Percentiles rank a stretch among this genome's conserved stretches.
phyloP scores from a whole-genome alignment of 2,113 vertebrate genomes.

The Burhinus oedicnemus region DNA sequence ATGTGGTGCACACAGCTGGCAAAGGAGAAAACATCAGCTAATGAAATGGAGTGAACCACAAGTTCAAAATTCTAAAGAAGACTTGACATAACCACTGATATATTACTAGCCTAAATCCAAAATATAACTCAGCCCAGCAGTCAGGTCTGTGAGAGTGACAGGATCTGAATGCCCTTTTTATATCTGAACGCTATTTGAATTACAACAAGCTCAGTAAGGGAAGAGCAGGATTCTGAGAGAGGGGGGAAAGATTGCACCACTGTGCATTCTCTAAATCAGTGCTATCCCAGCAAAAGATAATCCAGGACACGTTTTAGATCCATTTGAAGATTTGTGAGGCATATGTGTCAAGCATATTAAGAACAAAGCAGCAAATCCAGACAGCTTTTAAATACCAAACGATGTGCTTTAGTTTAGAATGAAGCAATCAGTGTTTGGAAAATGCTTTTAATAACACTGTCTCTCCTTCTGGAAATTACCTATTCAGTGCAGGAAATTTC shows the following conservation, averaged over 20 bases:
- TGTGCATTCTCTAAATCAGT: neutral
- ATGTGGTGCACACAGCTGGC: neutral
- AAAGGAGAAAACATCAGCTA: neutral
- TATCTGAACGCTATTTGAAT: neutral
- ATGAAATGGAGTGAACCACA: neutral
- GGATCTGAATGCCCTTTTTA: neutral
- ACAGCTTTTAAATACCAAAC: constrained; percentile 5
- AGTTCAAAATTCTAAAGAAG: neutral
- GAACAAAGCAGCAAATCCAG: constrained; percentile 4
- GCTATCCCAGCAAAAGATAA: neutral
- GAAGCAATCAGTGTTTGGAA: neutral
- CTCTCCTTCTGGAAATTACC: constrained; percentile 22
- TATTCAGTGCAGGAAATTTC: constrained; percentile 26
- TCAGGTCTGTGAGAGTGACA: neutral
- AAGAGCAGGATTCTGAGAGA: neutral
- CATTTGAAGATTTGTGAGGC: neutral
- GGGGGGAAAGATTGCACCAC: too few species aligned
- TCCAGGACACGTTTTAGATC: neutral
- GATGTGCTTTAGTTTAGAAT: neutral
- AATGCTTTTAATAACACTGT: neutral
- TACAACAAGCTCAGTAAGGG: neutral
- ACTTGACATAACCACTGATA: neutral
- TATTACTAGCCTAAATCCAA: neutral
- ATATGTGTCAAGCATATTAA: neutral
- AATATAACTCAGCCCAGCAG: neutral